phyloP scores from a whole-genome alignment of 2,113 vertebrate genomes.

The Stigmatopora argus region DNA sequence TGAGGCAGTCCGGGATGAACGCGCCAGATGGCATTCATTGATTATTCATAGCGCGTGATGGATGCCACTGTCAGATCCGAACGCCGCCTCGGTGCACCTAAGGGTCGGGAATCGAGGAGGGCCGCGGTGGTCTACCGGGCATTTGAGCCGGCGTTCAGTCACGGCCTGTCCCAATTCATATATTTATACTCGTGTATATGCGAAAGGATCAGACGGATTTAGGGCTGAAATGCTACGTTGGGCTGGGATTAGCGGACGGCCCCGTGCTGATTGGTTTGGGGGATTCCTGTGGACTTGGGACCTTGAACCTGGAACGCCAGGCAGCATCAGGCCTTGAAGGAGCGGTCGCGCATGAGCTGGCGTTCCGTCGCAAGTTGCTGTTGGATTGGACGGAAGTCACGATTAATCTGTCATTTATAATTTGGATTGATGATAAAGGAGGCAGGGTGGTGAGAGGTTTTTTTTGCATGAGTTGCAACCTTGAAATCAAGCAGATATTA shows the following conservation, averaged over 20 bases:
- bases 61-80: conserved; percentile 65
- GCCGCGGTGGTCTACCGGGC: conserved; percentile 5
- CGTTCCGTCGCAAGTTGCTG: conserved; percentile 33
- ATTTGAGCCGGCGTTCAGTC: neutral
- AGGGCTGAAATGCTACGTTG: conserved; percentile 6
- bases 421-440: conserved; percentile 52
- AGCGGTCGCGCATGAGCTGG: neutral
- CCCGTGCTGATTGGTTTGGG: conserved; percentile 13
- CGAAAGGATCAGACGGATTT: conserved; percentile 38
- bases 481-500: neutral
- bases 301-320: neutral
- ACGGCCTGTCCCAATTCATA: conserved; percentile 2
- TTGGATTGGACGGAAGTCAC: conserved; percentile 46
- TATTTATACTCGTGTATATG: conserved; percentile 29
- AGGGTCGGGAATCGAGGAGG: conserved; percentile 31
- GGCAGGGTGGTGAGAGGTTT: neutral
- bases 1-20: conserved; percentile 39
- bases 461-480: neutral
- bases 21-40: conserved; percentile 73
- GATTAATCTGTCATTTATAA: conserved; percentile 60
- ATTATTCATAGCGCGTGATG: conserved; percentile 73
- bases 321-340: neutral
- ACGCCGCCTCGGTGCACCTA: conserved; percentile 56
- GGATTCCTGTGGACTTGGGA: neutral
- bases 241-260: conserved; percentile 32